Evolutionary conservation across 2,888 invertebrate species (phyloP).

Genomic region (Malthinus flaveolus): DNA sequence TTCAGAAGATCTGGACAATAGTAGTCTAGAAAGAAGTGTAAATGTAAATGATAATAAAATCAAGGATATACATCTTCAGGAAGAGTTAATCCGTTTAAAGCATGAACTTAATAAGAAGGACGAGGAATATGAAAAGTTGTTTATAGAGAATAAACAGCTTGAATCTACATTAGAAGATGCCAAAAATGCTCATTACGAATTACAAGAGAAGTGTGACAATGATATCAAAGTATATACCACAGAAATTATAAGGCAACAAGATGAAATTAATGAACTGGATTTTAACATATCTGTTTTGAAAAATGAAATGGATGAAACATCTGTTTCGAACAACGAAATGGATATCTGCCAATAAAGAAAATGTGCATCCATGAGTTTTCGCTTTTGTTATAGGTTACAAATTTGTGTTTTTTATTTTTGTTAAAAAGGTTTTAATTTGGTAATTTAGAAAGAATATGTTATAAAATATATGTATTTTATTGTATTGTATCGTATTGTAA

Average conservation of each 20-base stretch:
- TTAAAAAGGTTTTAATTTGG: no score
- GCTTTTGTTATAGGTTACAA: no score
- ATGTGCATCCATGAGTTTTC: no score
- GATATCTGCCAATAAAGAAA: no score
- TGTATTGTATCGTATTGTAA: no score
- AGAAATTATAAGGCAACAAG: constrained; percentile 2
- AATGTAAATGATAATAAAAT: not conserved
- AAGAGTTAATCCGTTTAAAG: not conserved
- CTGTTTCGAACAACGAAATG: no score
- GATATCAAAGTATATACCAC: not conserved
- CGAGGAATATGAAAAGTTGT: not conserved
- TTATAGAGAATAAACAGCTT: not conserved
- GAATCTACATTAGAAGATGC: constrained; percentile 9
- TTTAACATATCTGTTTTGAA: not conserved
- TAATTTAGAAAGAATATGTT: no score
- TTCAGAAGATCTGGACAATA: not conserved
- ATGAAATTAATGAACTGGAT: not conserved
- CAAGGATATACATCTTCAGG: not conserved
- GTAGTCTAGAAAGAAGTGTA: not conserved
- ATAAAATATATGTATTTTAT: no score
- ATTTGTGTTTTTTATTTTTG: no score
- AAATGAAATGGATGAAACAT: no score
- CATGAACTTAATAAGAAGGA: not conserved
- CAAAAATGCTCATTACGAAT: not conserved
- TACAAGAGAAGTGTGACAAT: not conserved